These are phyloP conservation scores for Tetropium fuscum DNA, from an alignment of 2,888 invertebrate species.

Conservation along the genomic window DNA sequence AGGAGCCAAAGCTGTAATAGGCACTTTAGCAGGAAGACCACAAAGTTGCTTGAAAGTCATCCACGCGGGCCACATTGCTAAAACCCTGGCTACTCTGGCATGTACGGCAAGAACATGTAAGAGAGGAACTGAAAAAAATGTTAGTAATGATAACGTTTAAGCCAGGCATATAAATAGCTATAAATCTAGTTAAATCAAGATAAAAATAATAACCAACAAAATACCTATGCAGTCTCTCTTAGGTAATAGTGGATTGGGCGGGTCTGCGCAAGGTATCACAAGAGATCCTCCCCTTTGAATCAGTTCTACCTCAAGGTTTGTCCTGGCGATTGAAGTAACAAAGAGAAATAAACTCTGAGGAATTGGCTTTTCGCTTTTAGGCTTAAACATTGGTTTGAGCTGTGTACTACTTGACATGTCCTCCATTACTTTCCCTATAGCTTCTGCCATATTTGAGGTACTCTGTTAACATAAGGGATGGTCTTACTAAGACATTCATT, in stretches of 20 bases:
- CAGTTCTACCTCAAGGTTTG: conserved; percentile 93
- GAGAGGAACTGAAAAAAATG: conserved; percentile 78
- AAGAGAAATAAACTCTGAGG: conserved; percentile 86
- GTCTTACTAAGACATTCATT: too few species aligned
- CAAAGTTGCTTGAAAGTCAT: conserved; percentile 68
- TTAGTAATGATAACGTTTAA: not conserved
- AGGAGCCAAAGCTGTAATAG: conserved; percentile 61
- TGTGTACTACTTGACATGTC: conserved; percentile 92
- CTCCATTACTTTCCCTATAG: conserved; percentile 94
- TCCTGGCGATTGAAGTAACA: conserved; percentile 89
- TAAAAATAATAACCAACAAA: too few species aligned
- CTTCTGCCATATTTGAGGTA: conserved; percentile 82
- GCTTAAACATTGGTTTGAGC: conserved; percentile 82
- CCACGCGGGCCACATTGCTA: conserved; percentile 73
- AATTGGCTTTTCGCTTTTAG: conserved; percentile 73
- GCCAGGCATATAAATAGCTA: too few species aligned
- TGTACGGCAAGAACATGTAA: conserved; percentile 90
- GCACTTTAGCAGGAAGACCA: conserved; percentile 62
- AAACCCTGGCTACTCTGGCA: conserved; percentile 77
- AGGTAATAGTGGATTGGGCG: conserved; percentile 74
- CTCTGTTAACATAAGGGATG: too few species aligned
- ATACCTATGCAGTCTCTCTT: conserved; percentile 84
- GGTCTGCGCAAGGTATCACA: conserved; percentile 59
- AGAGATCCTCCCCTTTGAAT: conserved; percentile 90
- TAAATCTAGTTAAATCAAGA: too few species aligned